Percentiles rank a stretch among this genome's conserved stretches.
These are phyloP conservation scores for Penaeus chinensis DNA, from an alignment of 1,140 invertebrate species.

Conservation along the genomic window DNA sequence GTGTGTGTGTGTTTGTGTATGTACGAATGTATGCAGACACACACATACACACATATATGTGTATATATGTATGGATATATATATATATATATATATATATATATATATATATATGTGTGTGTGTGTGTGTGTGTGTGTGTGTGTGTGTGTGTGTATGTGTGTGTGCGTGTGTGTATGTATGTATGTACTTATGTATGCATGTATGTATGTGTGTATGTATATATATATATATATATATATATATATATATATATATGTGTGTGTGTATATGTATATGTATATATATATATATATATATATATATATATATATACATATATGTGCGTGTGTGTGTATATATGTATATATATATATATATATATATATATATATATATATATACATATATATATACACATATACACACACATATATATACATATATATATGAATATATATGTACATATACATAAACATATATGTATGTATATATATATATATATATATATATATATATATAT, in stretches of 20 bases:
- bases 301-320: neutral
- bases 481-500: too few species aligned
- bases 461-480: too few species aligned
- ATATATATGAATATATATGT: neutral
- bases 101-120: slow-evolving; percentile 12
- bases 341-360: neutral
- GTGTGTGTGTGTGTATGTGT: too few species aligned
- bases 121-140: slow-evolving; percentile 11
- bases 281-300: slow-evolving; percentile 17
- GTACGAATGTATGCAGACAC: neutral
- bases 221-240: slow-evolving; percentile 7
- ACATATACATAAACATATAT: neutral
- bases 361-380: slow-evolving; percentile 16
- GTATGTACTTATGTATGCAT: too few species aligned
- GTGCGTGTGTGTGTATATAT: neutral
- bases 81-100: slow-evolving; percentile 5
- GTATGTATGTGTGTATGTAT: slow-evolving; percentile 12
- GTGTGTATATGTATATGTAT: neutral
- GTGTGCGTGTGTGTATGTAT: slow-evolving; percentile 11
- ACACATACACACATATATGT: neutral
- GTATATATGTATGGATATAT: too few species aligned
- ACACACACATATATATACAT: neutral
- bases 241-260: neutral
- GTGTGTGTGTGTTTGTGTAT: neutral
- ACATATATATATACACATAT: slow-evolving; percentile 7